phyloP scores from a whole-genome alignment of 2,888 invertebrate species.

The Ptychoptera contaminata region DNA sequence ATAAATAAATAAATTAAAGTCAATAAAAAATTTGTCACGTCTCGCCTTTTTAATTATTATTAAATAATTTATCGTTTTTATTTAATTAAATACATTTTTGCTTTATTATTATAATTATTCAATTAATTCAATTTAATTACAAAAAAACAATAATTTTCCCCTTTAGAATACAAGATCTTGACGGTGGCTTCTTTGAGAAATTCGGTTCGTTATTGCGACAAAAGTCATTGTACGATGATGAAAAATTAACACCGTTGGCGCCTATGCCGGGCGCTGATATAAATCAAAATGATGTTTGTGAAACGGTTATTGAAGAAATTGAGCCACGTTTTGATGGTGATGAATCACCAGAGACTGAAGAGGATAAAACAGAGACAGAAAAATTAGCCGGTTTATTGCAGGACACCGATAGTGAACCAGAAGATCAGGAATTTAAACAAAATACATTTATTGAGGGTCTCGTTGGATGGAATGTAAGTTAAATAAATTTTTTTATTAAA shows the following conservation, averaged over 20 bases:
- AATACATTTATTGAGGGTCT: conserved; percentile 42
- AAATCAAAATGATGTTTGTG: conserved; percentile 5
- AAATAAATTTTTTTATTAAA: no score
- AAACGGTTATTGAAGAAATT: conserved; percentile 25
- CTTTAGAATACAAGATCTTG: conserved; percentile 63
- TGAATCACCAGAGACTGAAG: conserved; percentile 6
- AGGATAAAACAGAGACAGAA: conserved; percentile 11
- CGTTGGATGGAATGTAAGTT: conserved; percentile 63
- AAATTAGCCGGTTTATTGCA: conserved; percentile 20
- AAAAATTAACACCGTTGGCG: conserved; percentile 33
- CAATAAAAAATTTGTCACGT: neutral
- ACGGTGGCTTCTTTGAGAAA: conserved; percentile 72
- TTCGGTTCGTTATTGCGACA: conserved; percentile 59
- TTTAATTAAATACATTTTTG: neutral
- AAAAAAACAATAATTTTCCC: conserved; percentile 13
- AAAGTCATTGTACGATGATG: conserved; percentile 39
- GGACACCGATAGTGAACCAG: conserved; percentile 28
- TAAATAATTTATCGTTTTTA: neutral
- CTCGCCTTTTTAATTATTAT: neutral
- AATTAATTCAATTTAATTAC: neutral
- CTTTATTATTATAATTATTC: neutral
- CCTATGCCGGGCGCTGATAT: conserved; percentile 24
- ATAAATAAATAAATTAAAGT: neutral
- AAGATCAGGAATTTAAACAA: conserved; percentile 34
- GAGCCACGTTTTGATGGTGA: conserved; percentile 12